Evolutionary conservation across 2,797 vertebrate genomes (phyloP).

Genomic region (Peromyscus nudipes): DNA sequence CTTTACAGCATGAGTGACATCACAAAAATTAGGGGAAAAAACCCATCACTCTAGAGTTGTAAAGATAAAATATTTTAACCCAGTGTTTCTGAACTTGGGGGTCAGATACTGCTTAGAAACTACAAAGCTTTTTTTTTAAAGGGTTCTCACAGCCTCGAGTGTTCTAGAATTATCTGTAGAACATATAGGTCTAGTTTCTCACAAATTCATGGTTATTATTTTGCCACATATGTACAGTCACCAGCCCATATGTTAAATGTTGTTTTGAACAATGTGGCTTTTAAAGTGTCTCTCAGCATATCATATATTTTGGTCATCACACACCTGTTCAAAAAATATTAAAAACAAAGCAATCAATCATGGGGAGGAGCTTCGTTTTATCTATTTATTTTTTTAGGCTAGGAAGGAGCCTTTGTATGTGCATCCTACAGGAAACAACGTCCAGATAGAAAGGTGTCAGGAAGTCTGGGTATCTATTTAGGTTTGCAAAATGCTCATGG

Average conservation of each 20-base stretch:
- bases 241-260: neutral
- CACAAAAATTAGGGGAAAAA: neutral
- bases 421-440: neutral
- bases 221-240: neutral
- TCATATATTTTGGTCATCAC: neutral
- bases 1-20: neutral
- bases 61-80: neutral
- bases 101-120: neutral
- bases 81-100: neutral
- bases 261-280: neutral
- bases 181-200: neutral
- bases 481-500: neutral
- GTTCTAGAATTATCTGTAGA: neutral
- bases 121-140: neutral
- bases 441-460: neutral
- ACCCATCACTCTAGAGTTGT: neutral
- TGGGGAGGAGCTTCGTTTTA: neutral
- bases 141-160: neutral
- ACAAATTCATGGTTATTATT: neutral
- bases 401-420: neutral
- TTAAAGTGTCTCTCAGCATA: neutral
- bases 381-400: neutral
- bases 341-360: neutral
- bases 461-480: neutral
- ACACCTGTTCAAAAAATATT: neutral